These are phyloP conservation scores for Phengaris alcon DNA, from an alignment of 2,888 invertebrate genomes.

Conservation along the genomic window DNA sequence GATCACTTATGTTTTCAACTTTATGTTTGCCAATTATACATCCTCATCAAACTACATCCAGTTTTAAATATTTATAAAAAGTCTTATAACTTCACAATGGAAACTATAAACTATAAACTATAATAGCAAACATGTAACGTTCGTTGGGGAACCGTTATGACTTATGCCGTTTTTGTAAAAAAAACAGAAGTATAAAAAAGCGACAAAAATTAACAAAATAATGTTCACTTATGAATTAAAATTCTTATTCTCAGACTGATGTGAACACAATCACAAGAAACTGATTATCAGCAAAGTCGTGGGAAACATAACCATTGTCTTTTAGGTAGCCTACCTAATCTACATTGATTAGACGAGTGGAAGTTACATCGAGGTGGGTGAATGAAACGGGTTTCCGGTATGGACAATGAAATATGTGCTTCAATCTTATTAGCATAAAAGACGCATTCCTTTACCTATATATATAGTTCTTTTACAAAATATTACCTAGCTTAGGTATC, in stretches of 20 bases:
- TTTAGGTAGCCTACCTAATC: constrained; percentile 30
- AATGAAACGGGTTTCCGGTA: constrained; percentile 37
- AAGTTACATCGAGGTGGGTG: constrained; percentile 35
- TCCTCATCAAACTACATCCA: too few species aligned
- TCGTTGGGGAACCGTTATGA: too few species aligned
- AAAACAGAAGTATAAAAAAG: too few species aligned
- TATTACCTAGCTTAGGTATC: neutral
- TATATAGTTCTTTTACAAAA: too few species aligned
- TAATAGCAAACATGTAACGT: too few species aligned
- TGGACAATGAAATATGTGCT: constrained; percentile 36
- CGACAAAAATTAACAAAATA: neutral
- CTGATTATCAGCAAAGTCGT: constrained; percentile 24
- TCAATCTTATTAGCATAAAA: neutral
- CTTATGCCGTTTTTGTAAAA: too few species aligned
- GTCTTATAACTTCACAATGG: too few species aligned
- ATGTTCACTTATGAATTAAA: neutral
- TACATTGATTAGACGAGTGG: constrained; percentile 37
- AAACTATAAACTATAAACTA: too few species aligned
- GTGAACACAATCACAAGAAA: constrained; percentile 1
- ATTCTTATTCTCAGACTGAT: constrained; percentile 1
- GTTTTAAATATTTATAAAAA: too few species aligned
- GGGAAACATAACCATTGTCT: constrained; percentile 35
- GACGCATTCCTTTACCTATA: neutral
- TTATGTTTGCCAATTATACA: too few species aligned
- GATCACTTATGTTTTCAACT: too few species aligned